Conservation (phyloP, 1,140 invertebrate genomes). For the Doryteuthis pealeii region DNA sequence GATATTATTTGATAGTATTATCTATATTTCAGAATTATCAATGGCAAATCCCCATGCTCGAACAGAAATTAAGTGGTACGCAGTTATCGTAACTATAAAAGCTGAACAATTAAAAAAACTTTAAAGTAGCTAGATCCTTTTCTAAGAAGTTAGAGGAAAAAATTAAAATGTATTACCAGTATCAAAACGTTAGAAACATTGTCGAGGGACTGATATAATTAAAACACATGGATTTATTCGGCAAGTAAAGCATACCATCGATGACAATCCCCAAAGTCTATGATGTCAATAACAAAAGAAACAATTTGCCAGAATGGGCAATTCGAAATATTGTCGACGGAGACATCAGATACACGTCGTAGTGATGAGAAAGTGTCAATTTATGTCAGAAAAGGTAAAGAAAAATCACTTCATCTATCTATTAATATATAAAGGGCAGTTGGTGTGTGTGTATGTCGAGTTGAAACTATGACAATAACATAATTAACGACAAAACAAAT, state of each 20-base stretch:
- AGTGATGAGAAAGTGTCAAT: neutral
- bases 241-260: neutral
- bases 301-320: neutral
- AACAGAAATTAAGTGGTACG: neutral
- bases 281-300: neutral
- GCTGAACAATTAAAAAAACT: neutral
- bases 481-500: too few species aligned
- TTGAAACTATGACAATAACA: too few species aligned
- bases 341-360: neutral
- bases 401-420: neutral
- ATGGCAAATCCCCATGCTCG: neutral
- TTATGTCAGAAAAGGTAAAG: neutral
- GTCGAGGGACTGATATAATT: neutral
- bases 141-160: neutral
- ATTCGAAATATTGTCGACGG: neutral
- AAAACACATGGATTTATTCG: neutral
- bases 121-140: neutral
- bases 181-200: neutral
- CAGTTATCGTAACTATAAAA: neutral
- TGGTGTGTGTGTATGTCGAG: too few species aligned
- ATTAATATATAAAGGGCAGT: too few species aligned
- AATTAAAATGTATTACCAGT: neutral
- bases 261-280: neutral
- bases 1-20: neutral
- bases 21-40: conserved; percentile 3